These are phyloP conservation scores for Acanthiza pusilla DNA, from an alignment of 2,797 vertebrate genomes.

Conservation along the genomic window DNA sequence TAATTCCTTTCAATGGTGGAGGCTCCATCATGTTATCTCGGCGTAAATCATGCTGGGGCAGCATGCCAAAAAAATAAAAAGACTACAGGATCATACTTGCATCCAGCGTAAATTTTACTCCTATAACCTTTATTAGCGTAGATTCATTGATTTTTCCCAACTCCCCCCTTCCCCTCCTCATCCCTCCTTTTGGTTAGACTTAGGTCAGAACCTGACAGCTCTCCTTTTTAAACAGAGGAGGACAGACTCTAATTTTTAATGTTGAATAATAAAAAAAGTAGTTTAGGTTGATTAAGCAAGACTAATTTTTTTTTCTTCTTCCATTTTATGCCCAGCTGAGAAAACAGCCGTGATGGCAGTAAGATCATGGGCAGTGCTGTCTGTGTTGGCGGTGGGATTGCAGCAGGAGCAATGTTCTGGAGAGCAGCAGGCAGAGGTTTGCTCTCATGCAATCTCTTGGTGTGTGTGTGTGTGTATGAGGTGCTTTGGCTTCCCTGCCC, in stretches of 20 bases:
- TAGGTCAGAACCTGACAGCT: conserved; percentile 64
- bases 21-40: conserved; percentile 76
- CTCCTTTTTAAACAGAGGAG: conserved; percentile 56
- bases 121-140: conserved; percentile 75
- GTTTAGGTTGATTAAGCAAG: background rate
- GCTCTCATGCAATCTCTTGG: background rate
- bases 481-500: background rate
- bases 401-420: background rate
- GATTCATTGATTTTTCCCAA: conserved; percentile 73
- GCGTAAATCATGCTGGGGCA: conserved; percentile 77
- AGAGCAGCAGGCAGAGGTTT: background rate
- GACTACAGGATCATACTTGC: conserved; percentile 72
- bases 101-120: conserved; percentile 73
- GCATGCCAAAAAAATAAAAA: conserved; percentile 71
- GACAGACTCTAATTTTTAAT: background rate
- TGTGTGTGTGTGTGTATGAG: background rate
- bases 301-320: background rate
- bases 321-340: background rate
- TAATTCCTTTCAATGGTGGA: conserved; percentile 87
- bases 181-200: conserved; percentile 45
- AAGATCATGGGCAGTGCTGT: background rate
- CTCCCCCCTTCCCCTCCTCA: background rate
- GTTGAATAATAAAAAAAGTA: background rate
- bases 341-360: accelerated
- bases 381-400: background rate